These are phyloP conservation scores for Drosophila athabasca DNA, from an alignment of 1,140 invertebrate species.

Conservation along the genomic window DNA sequence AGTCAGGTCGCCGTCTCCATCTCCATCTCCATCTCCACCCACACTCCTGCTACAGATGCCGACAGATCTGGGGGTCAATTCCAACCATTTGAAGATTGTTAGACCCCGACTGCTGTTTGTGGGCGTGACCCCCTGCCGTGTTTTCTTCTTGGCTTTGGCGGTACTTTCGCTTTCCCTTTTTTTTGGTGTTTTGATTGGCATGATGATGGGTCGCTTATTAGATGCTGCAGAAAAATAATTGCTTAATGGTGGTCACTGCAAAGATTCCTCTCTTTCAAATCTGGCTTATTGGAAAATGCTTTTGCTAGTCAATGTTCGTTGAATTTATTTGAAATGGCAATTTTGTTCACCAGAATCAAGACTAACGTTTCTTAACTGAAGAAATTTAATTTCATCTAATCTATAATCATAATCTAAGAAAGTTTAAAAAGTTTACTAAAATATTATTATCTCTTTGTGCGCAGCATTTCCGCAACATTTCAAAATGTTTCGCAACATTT, in stretches of 20 bases:
- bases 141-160: constrained; percentile 49
- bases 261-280: no score
- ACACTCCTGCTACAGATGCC: constrained; percentile 38
- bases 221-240: constrained; percentile 9
- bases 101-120: constrained; percentile 28
- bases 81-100: constrained; percentile 47
- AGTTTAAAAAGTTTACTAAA: no score
- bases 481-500: no score
- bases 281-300: no score
- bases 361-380: no score
- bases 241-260: background rate
- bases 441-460: no score
- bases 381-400: no score
- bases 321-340: no score
- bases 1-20: constrained; percentile 17
- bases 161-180: constrained; percentile 76
- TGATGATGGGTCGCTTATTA: constrained; percentile 49
- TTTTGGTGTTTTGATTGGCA: constrained; percentile 60
- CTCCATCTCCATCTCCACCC: constrained; percentile 32
- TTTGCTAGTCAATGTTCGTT: no score
- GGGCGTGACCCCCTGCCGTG: constrained; percentile 44
- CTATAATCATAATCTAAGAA: no score
- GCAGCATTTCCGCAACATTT: no score
- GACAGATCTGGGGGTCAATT: constrained; percentile 59
- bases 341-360: no score